These are phyloP conservation scores for Pimpla rufipes DNA, from an alignment of 2,888 invertebrate genomes.

Conservation along the genomic window DNA sequence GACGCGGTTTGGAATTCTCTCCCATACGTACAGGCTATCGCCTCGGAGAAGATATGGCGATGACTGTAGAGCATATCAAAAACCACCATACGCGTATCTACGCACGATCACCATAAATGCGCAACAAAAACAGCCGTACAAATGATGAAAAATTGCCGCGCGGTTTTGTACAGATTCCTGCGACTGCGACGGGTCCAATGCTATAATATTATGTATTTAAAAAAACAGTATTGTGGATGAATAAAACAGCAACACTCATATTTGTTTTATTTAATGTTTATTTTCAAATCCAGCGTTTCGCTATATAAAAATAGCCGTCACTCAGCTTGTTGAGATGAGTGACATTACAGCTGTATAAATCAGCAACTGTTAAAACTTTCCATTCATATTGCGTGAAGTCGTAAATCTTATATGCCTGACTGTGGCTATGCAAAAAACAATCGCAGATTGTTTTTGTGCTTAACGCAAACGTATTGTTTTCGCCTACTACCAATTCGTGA, in stretches of 20 bases:
- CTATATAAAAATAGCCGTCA: slow-evolving; percentile 1
- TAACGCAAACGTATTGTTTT: background rate
- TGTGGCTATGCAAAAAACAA: background rate
- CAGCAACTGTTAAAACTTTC: background rate
- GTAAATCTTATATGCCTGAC: background rate
- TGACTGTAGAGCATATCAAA: too few relatives aligned
- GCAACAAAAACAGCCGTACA: too few relatives aligned
- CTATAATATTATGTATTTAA: background rate
- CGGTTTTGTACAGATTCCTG: background rate
- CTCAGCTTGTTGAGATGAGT: background rate
- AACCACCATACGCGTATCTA: background rate
- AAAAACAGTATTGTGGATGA: background rate
- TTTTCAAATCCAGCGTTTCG: background rate
- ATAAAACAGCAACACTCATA: background rate
- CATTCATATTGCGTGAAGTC: background rate
- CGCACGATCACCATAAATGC: background rate
- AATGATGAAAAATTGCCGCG: background rate
- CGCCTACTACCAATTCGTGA: background rate
- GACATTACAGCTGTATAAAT: background rate
- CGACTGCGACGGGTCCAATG: background rate
- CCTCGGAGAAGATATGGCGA: too few relatives aligned
- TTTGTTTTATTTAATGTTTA: background rate
- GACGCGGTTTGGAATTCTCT: too few relatives aligned
- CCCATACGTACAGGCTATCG: too few relatives aligned
- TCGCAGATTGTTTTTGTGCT: background rate